Evolutionary conservation across 2,888 invertebrate genomes (phyloP), one percentile per base, ranked within the genome.

Genomic region (Coenonympha glycerion): DNA sequence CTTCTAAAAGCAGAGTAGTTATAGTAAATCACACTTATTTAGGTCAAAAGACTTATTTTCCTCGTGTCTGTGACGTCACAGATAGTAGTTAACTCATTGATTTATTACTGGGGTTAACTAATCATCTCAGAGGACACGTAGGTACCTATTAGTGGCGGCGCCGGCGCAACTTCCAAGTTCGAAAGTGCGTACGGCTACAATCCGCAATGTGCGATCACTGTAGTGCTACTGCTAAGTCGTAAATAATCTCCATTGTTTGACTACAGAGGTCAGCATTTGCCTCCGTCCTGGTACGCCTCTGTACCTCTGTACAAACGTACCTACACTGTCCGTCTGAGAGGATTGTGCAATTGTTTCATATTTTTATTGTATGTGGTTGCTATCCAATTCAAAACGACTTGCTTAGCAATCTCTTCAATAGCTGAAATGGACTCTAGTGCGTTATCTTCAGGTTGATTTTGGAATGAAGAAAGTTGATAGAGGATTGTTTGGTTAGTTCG

Each of bases 261-360:
- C 57, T 57, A 55, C 50, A 59, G 64, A 62, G 73, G 73, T 72
- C 73, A 71, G 62, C 62, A 58, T 58, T 61, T 65, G 66, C 65
- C 48, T 49, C 52, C 60, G 62, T 58, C 64, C 57, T 15, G 24
- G n/a, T n/a, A 22, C 30, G 6, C 11, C 30, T 13, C 13, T 15
- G 63, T 59, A 64, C 64, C 42, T 52, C 44, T 60, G 63, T 59
- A 64, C 63, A 74, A 69, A 71, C 71, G 68, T 69, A 74, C 74
- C 71, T n/a, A n/a, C n/a, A n/a, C 69, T 72, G 68, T 73, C 69
- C 64, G 66, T 68, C 67, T 40, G 65, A 69, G 70, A 71, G 69
- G 68, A 73, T 77, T 72, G 71, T 76, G 73, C 81, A 79, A 81
- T 82, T 81, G 80, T 82, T 80, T 79, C 76, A 78, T 81, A 81